Base-by-base conservation (phyloP, 2,797 vertebrate species). In the Halcyon badia region DNA sequence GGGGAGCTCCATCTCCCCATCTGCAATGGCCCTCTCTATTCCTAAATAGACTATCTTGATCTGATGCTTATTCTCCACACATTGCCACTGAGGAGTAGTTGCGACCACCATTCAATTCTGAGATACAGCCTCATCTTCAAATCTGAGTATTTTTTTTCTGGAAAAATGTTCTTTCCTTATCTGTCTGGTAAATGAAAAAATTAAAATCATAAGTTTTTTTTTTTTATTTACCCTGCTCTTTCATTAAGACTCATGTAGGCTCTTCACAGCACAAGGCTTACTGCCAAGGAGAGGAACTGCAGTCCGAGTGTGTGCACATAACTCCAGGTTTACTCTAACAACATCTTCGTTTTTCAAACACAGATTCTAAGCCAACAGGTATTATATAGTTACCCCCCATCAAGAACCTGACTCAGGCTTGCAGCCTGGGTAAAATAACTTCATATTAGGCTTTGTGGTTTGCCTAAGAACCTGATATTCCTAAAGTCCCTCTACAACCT, bases 401-500 rank as follows among this genome's bases (percentile, higher is more conserved):
- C 39, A 82, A 75, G 73, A 92, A 94, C 88, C 89, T 94, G 96
- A 96, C 92, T 89, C 90, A 89, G 95, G 86, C 83, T 93, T 93
- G 90, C 90, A 95, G 95, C 90, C 92, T 96, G 87, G 96, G 96
- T 96, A 97, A 97, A 94, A 30, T 94, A 94, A 84, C 60, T 86
- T 96, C 94, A 66, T 89, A 56, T 83, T 77, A 87, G 70, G n/a
- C 77, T 90, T 90, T 89, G 51, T 61, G 83, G 51, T 64, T 85
- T 92, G 65, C 90, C 70, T 87, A 83, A 96, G 88, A 95, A 85
- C 42, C 20, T 91, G 95, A 95, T 95, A 89, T 88, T 94, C 83
- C 56, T 84, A 84, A 95, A 79, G 39, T 93, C 51, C 39, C 72
- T 72, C 79, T 88, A 70, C 35, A 92, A 24, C n/a, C 5, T 1